These are phyloP conservation scores for Anagrus nilaparvatae DNA, from an alignment of 1,140 invertebrate genomes.

Conservation along the genomic window DNA sequence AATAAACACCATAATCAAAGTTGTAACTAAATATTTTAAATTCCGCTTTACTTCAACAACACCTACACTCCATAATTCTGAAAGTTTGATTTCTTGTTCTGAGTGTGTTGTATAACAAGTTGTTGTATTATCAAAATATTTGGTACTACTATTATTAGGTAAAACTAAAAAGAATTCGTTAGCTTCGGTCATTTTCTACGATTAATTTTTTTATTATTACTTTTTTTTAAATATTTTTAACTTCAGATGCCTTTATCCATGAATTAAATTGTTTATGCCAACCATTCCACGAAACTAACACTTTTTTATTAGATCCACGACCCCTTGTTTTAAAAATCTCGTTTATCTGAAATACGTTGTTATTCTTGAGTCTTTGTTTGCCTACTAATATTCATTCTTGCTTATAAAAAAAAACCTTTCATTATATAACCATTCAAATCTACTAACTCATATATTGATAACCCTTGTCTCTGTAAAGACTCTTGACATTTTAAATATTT, in stretches of 20 bases:
- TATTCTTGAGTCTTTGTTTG: not conserved
- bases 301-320: not conserved
- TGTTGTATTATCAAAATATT: slow-evolving; percentile 17
- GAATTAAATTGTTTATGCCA: slow-evolving; percentile 4
- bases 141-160: slow-evolving; percentile 8
- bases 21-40: no score
- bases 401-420: slow-evolving; percentile 3
- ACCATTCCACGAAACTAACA: slow-evolving; percentile 1
- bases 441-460: not conserved
- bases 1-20: no score
- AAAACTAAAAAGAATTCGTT: slow-evolving; percentile 7
- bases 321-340: not conserved
- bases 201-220: not conserved
- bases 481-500: not conserved
- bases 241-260: slow-evolving; percentile 12
- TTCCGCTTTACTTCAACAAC: slow-evolving; percentile 18
- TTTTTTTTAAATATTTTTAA: not conserved
- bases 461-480: not conserved
- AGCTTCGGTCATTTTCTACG: not conserved
- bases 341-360: no score
- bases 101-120: slow-evolving; percentile 16
- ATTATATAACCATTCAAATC: not conserved
- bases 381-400: not conserved
- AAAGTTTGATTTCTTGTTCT: slow-evolving; percentile 10
- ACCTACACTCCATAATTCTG: slow-evolving; percentile 13